A percentile compares a stretch with the other conserved stretches of the same genome.
These are phyloP conservation scores for Dryoscopus gambensis DNA, from an alignment of 2,113 vertebrate genomes.

Conservation along the genomic window DNA sequence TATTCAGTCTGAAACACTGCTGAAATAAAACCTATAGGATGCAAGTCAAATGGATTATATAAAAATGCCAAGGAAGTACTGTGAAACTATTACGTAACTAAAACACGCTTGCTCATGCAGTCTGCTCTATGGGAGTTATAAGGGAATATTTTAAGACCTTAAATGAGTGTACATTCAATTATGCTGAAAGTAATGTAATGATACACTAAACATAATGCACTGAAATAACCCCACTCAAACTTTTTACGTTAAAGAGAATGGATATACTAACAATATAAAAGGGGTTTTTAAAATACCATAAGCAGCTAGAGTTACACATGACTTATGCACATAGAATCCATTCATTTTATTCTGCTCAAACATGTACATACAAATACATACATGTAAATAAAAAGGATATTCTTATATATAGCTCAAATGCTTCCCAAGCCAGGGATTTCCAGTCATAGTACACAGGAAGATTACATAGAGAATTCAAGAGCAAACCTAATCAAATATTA, in stretches of 20 bases:
- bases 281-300: background rate
- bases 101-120: background rate
- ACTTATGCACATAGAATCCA: background rate
- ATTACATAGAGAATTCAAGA: background rate
- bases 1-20: background rate
- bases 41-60: background rate
- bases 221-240: background rate
- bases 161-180: background rate
- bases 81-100: background rate
- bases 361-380: background rate
- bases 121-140: background rate
- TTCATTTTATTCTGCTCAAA: background rate
- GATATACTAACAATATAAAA: background rate
- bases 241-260: background rate
- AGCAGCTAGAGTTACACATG: background rate
- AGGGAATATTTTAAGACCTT: background rate
- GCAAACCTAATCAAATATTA: background rate
- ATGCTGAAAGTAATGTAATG: background rate
- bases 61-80: background rate
- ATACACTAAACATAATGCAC: background rate
- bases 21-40: background rate
- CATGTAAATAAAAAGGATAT: background rate
- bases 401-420: background rate
- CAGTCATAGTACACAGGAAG: background rate
- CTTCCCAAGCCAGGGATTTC: background rate